Conservation (phyloP, 2,888 invertebrate species). For the Craniophora ligustri region DNA sequence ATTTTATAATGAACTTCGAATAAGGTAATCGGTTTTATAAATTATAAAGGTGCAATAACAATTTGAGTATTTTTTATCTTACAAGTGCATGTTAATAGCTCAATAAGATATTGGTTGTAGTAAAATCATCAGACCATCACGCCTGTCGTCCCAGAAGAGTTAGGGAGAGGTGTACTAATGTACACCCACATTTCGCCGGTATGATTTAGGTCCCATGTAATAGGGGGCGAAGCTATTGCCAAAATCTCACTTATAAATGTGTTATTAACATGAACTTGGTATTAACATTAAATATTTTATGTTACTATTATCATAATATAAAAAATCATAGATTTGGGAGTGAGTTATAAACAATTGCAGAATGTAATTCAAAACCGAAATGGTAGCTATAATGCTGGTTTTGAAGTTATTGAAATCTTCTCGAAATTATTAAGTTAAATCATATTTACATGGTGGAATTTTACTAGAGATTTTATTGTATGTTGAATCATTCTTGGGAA, state of each 20-base stretch:
- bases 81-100: constrained; percentile 16
- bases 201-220: too few relatives aligned
- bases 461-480: constrained; percentile 10
- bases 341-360: constrained; percentile 14
- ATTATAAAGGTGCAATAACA: constrained; percentile 48
- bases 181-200: too few relatives aligned
- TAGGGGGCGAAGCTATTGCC: too few relatives aligned
- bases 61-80: constrained; percentile 33
- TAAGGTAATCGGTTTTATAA: constrained; percentile 33
- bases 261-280: constrained; percentile 27
- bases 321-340: constrained; percentile 41
- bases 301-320: constrained; percentile 25
- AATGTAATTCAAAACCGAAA: constrained; percentile 7
- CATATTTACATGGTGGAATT: constrained; percentile 3
- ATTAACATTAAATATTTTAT: constrained; percentile 15
- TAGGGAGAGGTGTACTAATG: too few relatives aligned
- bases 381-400: constrained; percentile 43
- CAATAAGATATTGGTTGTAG: background rate
- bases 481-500: background rate
- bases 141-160: too few relatives aligned
- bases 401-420: constrained; percentile 6
- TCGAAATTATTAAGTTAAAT: constrained; percentile 18
- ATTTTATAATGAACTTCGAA: constrained; percentile 24
- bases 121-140: too few relatives aligned
- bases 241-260: constrained; percentile 3